A percentile compares a stretch with the other conserved stretches of the same genome.
phyloP scores from a whole-genome alignment of 2,113 vertebrate species.

The Odobenus rosmarus region DNA sequence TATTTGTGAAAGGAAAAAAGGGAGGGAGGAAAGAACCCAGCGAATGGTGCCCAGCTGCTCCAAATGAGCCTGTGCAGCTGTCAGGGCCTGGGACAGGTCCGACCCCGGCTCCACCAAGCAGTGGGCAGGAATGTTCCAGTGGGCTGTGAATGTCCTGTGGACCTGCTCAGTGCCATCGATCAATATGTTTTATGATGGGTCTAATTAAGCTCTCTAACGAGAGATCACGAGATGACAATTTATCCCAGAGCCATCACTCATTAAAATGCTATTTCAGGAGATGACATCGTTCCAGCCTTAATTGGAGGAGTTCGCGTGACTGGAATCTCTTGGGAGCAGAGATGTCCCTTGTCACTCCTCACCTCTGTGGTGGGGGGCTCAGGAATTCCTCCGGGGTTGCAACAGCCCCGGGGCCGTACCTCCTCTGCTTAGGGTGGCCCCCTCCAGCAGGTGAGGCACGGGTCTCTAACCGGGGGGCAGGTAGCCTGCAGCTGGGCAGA shows the following conservation, averaged over 20 bases:
- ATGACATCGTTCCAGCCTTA: conserved; percentile 80
- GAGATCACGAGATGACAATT: conserved; percentile 81
- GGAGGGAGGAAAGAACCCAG: neutral
- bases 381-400: neutral
- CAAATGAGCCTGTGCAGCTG: neutral
- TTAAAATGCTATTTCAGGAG: conserved; percentile 82
- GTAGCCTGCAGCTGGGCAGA: neutral
- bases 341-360: conserved; percentile 64
- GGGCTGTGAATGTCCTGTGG: conserved; percentile 36
- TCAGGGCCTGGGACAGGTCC: neutral
- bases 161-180: conserved; percentile 64
- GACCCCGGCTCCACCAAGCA: neutral
- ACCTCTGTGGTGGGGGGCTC: conserved; percentile 53
- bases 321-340: conserved; percentile 73
- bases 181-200: conserved; percentile 80
- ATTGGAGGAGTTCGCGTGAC: conserved; percentile 75
- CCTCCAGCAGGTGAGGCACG: neutral
- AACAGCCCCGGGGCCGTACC: neutral
- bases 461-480: accelerated
- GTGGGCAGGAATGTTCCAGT: neutral
- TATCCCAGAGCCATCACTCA: conserved; percentile 80
- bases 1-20: neutral
- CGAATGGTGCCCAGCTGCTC: neutral
- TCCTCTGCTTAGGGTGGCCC: neutral
- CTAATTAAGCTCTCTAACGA: conserved; percentile 82